Conservation (phyloP, 1,140 invertebrate species). For the Stegodyphus mimosarum region DNA sequence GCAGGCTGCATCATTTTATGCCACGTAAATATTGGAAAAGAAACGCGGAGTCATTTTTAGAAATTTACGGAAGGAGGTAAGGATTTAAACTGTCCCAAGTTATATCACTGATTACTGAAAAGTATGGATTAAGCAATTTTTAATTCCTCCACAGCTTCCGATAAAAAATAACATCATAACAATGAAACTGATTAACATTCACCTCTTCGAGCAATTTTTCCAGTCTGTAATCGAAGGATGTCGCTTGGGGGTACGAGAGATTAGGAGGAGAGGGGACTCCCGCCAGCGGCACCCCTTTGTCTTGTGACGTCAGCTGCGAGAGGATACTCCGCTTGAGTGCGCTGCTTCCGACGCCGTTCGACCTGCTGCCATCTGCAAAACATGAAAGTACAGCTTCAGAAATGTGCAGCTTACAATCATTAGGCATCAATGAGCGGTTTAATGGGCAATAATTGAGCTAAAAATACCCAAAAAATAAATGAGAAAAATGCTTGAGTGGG, state of each 20-base stretch:
- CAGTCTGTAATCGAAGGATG: slow-evolving; percentile 44
- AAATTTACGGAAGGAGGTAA: too few species aligned
- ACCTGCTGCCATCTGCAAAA: slow-evolving; percentile 61
- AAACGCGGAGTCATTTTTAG: too few species aligned
- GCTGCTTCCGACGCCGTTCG: slow-evolving; percentile 43
- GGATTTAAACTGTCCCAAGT: too few species aligned
- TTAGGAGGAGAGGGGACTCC: neutral
- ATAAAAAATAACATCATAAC: too few species aligned
- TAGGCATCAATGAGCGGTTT: slow-evolving; percentile 29
- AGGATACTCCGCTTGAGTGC: slow-evolving; percentile 61
- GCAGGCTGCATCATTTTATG: too few species aligned
- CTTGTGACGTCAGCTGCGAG: slow-evolving; percentile 53
- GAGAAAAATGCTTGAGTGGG: neutral
- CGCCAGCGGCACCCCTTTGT: slow-evolving; percentile 17
- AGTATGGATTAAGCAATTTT: too few species aligned
- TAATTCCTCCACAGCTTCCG: too few species aligned
- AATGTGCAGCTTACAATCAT: slow-evolving; percentile 1
- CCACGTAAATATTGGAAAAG: too few species aligned
- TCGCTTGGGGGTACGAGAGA: neutral
- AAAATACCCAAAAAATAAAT: neutral
- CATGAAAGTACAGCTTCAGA: neutral
- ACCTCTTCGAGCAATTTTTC: slow-evolving; percentile 49
- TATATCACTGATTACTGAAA: too few species aligned
- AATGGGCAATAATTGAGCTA: slow-evolving; percentile 4
- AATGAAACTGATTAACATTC: slow-evolving; percentile 6